phyloP scores from a whole-genome alignment of 2,113 vertebrate species.

The Gymnorhina tibicen region DNA sequence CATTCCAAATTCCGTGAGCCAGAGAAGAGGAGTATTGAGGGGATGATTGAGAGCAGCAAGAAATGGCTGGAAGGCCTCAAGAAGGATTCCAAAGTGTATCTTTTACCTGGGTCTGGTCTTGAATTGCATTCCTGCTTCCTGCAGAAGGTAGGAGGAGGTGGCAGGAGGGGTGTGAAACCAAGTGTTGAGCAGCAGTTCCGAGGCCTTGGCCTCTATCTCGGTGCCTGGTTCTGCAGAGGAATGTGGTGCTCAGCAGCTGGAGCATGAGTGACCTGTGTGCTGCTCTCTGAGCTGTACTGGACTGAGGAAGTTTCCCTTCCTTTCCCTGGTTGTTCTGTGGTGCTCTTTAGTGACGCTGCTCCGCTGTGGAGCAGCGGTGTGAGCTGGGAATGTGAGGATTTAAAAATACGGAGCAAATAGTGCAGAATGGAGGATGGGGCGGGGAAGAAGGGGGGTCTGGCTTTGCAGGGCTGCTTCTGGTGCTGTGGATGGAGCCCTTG shows the following conservation, averaged over 20 bases:
- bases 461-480: background rate
- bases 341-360: background rate
- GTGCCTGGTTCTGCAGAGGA: background rate
- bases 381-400: background rate
- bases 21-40: constrained; percentile 69
- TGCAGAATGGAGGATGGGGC: background rate
- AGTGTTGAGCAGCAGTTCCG: accelerated
- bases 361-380: background rate
- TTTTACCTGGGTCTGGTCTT: constrained; percentile 56
- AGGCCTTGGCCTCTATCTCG: background rate
- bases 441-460: background rate
- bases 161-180: background rate
- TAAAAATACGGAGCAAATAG: accelerated
- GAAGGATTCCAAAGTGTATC: constrained; percentile 87
- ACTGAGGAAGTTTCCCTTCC: background rate
- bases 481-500: background rate
- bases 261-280: background rate
- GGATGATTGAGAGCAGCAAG: constrained; percentile 82
- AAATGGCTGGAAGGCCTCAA: constrained; percentile 84
- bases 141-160: background rate
- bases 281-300: background rate
- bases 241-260: background rate
- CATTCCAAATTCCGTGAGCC: constrained; percentile 42
- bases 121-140: background rate
- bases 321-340: background rate